Evolutionary conservation across 2,888 invertebrate genomes (phyloP), one percentile per base, ranked within the genome.

Genomic region (Nomada fabriciana): DNA sequence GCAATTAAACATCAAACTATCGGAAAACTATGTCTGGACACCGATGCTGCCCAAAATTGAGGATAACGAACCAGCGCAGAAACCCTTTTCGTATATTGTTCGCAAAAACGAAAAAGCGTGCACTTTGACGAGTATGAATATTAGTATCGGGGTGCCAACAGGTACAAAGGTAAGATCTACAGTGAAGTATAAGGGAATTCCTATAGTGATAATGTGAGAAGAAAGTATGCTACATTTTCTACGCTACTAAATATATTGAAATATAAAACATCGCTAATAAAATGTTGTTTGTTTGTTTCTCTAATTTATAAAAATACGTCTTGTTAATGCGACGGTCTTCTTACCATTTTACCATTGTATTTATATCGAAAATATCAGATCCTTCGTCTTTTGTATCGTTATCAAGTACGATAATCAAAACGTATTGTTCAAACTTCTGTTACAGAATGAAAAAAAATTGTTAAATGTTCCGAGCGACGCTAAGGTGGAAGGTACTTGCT

Each of bases 61-160:
- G 0, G 20, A 50, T 0, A 18, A 0, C 2, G n/a, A 50, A 23
- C 9, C 2, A 5, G 15, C 25, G 43, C 7, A 1, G 11, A 10
- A 9, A 0, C 2, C 20, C 53, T 63, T 63, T 13, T 20, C 1
- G 2, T 80, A 80, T n/a, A 9, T 55, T 1, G 7, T 70, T 11
- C 2, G 15, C 4, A 15, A 1, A 9, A 2, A 36, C 0, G 3
- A 11, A 2, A 5, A 5, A 7, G 13, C 55, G 0, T 84, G 84
- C 23, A 50, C 68, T 25, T 25, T 59, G 9, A 10, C 67, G 25
- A 67, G 61, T 11, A 80, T 84, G 84, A 2, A 0, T 2, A 68
- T 84, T n/a, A 5, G 0, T 3, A 13, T 83, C 11, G 23, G 3
- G 23, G 5, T 83, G 5, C 65, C 20, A 1, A 10, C 2, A 59